Percentiles rank a stretch among this genome's conserved stretches.
Evolutionary conservation across 2,888 invertebrate genomes (phyloP).

Genomic region (Meloe dianella): DNA sequence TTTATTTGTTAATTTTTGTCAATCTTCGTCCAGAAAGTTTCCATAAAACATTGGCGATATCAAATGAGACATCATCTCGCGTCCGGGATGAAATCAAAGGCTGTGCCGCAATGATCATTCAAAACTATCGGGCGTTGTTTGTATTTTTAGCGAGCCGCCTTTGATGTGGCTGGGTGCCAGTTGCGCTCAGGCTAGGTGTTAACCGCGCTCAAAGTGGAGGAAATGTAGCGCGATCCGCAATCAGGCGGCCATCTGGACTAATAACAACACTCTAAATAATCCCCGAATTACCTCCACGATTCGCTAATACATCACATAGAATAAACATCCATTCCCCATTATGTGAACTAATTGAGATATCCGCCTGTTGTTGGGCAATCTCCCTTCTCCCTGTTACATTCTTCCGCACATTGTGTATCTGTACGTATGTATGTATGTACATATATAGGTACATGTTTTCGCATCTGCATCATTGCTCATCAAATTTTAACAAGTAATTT

Average conservation of each 20-base stretch:
- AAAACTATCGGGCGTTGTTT: conserved; percentile 53
- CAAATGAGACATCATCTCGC: conserved; percentile 53
- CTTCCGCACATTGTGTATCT: not conserved
- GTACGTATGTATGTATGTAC: no score
- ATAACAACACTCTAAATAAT: conserved; percentile 30
- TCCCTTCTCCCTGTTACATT: not conserved
- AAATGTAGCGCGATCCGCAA: conserved; percentile 52
- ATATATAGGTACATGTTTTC: no score
- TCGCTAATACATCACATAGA: conserved; percentile 21
- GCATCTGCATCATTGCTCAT: not conserved
- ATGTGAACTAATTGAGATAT: conserved; percentile 27
- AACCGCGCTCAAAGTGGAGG: conserved; percentile 57
- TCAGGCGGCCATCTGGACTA: conserved; percentile 38
- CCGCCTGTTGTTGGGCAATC: conserved; percentile 16
- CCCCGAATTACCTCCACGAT: conserved; percentile 26
- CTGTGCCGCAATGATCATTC: conserved; percentile 45
- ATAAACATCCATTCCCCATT: conserved; percentile 19
- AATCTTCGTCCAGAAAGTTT: conserved; percentile 29
- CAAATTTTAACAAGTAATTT: conserved; percentile 23
- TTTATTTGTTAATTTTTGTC: not conserved
- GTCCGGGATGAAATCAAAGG: conserved; percentile 54
- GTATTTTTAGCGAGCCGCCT: conserved; percentile 55
- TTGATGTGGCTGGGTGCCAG: conserved; percentile 57
- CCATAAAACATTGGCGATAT: conserved; percentile 39
- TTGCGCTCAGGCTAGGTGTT: conserved; percentile 57